Evolutionary conservation across 2,888 invertebrate species (phyloP).

Genomic region (Adelognathus sp.): DNA sequence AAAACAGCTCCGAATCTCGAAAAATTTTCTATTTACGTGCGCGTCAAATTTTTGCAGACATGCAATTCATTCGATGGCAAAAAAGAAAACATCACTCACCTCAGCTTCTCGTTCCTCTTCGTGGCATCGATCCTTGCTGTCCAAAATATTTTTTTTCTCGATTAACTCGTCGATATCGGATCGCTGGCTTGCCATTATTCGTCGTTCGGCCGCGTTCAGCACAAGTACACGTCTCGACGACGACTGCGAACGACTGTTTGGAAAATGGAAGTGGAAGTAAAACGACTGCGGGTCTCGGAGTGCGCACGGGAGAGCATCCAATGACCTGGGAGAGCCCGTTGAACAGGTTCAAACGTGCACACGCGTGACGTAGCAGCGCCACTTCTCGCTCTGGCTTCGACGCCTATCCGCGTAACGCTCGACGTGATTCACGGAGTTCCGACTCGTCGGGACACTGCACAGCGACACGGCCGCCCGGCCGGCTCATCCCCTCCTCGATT

Average conservation of each 20-base stretch:
- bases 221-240: not conserved
- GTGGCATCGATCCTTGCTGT: not conserved
- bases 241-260: too few relatives aligned
- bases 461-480: not conserved
- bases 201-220: not conserved
- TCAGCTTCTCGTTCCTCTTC: not conserved
- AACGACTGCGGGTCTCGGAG: not conserved
- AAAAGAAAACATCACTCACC: not conserved
- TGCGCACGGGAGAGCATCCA: not conserved
- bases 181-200: not conserved
- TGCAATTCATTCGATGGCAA: not conserved
- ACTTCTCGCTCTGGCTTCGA: not conserved
- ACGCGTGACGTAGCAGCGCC: constrained; percentile 9
- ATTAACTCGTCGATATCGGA: not conserved
- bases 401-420: too few relatives aligned
- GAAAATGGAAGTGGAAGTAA: not conserved
- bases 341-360: constrained; percentile 26
- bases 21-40: too few relatives aligned
- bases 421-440: not conserved
- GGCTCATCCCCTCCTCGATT: not conserved
- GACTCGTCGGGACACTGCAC: not conserved
- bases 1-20: too few relatives aligned
- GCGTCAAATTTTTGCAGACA: too few relatives aligned
- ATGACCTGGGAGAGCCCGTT: constrained; percentile 1
- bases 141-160: not conserved